Conservation (phyloP, 1,140 invertebrate species). For the Drosophila sechellia region DNA sequence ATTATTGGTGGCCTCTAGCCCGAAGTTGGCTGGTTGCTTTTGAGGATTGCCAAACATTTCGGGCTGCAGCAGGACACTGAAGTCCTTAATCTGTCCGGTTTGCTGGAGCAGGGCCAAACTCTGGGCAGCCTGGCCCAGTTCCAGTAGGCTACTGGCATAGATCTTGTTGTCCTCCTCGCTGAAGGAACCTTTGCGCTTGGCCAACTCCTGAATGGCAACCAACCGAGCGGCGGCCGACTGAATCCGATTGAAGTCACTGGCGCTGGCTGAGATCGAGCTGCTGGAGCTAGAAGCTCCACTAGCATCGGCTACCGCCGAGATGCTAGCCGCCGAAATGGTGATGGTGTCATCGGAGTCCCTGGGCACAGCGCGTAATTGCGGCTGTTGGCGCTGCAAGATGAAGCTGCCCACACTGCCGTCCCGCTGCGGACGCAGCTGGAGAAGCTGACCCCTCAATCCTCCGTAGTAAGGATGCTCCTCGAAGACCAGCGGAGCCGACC, state of each 20-base stretch:
- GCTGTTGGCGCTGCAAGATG: slow-evolving; percentile 50
- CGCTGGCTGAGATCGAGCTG: slow-evolving; percentile 59
- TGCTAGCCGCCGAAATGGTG: slow-evolving; percentile 64
- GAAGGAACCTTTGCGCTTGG: slow-evolving; percentile 85
- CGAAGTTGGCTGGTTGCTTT: slow-evolving; percentile 67
- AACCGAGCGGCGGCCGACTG: slow-evolving; percentile 85
- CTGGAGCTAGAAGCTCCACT: slow-evolving; percentile 47
- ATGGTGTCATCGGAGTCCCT: slow-evolving; percentile 66
- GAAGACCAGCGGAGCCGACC: slow-evolving; percentile 51
- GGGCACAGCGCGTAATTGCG: slow-evolving; percentile 39
- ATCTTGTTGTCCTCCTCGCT: slow-evolving; percentile 84
- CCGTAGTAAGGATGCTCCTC: slow-evolving; percentile 87
- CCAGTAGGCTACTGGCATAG: slow-evolving; percentile 85
- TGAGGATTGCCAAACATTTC: slow-evolving; percentile 55
- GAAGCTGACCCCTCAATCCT: slow-evolving; percentile 86
- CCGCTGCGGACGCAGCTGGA: slow-evolving; percentile 61
- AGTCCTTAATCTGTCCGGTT: slow-evolving; percentile 79
- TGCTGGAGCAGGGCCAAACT: slow-evolving; percentile 84
- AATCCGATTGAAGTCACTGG: slow-evolving; percentile 84
- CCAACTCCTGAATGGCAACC: slow-evolving; percentile 85
- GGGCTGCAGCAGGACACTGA: slow-evolving; percentile 76
- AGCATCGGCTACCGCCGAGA: slow-evolving; percentile 73
- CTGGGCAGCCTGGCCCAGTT: slow-evolving; percentile 84
- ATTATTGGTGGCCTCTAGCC: slow-evolving; percentile 60
- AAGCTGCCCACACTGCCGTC: slow-evolving; percentile 56